Evolutionary conservation across 2,797 vertebrate genomes (phyloP).

Genomic region (Acropternis orthonyx): DNA sequence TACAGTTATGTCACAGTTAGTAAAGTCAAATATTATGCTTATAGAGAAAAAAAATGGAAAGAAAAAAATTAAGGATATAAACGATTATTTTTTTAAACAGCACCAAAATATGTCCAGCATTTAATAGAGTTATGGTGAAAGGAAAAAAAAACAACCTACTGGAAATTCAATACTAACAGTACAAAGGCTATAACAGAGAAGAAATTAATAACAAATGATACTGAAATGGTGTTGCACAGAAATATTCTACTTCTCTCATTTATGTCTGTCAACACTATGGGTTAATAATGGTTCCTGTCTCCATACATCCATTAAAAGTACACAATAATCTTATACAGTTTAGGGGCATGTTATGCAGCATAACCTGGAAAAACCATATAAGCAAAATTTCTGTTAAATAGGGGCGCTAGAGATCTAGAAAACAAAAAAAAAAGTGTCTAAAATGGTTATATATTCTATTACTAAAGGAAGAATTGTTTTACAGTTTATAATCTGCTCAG

Average conservation of each 20-base stretch:
- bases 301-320: neutral
- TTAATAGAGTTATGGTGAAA: neutral
- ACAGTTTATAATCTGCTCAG: conserved; percentile 50
- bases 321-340: neutral
- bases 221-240: neutral
- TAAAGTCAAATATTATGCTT: neutral
- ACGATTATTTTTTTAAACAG: neutral
- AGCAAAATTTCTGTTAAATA: neutral
- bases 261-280: neutral
- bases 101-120: neutral
- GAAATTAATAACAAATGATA: neutral
- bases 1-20: neutral
- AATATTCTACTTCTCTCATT: neutral
- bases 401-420: neutral
- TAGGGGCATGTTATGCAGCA: neutral
- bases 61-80: neutral
- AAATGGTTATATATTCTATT: conserved; percentile 26
- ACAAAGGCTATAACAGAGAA: neutral
- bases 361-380: neutral
- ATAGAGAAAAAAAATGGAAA: neutral
- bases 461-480: conserved; percentile 45
- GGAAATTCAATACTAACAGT: neutral
- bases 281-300: neutral
- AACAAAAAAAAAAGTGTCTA: neutral
- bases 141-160: neutral